A percentile compares a stretch with the other conserved stretches of the same genome.
These are phyloP conservation scores for Botia kubotai DNA, from an alignment of 2,797 vertebrate species.

Conservation along the genomic window DNA sequence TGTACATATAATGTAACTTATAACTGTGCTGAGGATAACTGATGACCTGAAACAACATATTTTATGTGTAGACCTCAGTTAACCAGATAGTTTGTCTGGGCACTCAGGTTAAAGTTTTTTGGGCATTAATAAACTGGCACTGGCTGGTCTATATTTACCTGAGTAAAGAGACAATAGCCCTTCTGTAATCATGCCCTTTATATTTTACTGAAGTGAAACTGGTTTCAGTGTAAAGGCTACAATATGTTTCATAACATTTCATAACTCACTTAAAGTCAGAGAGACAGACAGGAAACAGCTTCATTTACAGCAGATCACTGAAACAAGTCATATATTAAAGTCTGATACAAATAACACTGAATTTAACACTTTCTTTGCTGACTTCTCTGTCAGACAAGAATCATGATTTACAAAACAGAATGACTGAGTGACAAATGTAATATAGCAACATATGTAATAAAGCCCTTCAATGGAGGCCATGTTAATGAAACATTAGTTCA, in stretches of 20 bases:
- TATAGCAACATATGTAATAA: conserved; percentile 23
- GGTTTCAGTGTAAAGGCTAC: conserved; percentile 28
- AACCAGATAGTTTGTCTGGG: not conserved
- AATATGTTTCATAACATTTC: conserved; percentile 20
- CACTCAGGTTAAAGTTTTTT: conserved; percentile 22
- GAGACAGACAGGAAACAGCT: conserved; percentile 41
- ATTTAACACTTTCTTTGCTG: conserved; percentile 53
- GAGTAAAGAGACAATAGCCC: conserved; percentile 55
- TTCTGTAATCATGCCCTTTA: conserved; percentile 47
- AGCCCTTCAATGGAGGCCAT: conserved; percentile 21
- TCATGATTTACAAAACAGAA: conserved; percentile 51
- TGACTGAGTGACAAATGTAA: conserved; percentile 17
- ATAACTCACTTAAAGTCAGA: conserved; percentile 12
- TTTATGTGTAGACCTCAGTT: conserved; percentile 31
- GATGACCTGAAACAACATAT: not conserved
- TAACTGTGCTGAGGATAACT: conserved; percentile 5
- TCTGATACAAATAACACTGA: conserved; percentile 64
- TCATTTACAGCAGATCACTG: not conserved
- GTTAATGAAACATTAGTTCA: not conserved
- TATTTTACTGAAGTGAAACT: conserved; percentile 22
- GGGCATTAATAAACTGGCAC: conserved; percentile 31
- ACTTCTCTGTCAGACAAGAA: conserved; percentile 28
- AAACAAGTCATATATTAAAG: not conserved
- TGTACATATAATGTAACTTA: not conserved
- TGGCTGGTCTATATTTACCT: conserved; percentile 48